Conservation (phyloP, 2,113 vertebrate species). For the Scomber japonicus region DNA sequence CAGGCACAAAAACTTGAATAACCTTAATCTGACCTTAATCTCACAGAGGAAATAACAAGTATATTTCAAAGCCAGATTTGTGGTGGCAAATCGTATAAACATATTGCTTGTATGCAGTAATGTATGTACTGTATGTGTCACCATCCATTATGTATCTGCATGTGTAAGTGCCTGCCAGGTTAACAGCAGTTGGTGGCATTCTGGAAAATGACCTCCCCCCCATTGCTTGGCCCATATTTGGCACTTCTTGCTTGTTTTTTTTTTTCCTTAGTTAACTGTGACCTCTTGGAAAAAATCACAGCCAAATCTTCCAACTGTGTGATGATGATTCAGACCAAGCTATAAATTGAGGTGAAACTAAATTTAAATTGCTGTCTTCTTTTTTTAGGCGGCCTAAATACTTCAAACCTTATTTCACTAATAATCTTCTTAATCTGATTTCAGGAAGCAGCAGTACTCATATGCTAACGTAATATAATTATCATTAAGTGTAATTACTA, state of each 20-base stretch:
- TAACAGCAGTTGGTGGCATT: constrained; percentile 51
- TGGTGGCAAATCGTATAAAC: neutral
- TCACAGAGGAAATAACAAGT: neutral
- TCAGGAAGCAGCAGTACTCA: constrained; percentile 10
- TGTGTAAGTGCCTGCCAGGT: constrained; percentile 32
- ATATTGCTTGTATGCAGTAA: constrained; percentile 10
- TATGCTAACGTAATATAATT: constrained; percentile 12
- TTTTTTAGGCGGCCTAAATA: neutral
- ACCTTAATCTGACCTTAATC: neutral
- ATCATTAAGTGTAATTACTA: constrained; percentile 23
- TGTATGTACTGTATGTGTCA: neutral
- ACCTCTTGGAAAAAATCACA: constrained; percentile 52
- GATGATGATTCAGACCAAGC: constrained; percentile 51
- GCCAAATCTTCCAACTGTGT: constrained; percentile 43
- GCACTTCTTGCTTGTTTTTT: constrained; percentile 36
- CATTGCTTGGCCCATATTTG: constrained; percentile 52
- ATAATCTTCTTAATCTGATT: constrained; percentile 35
- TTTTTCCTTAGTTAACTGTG: constrained; percentile 28
- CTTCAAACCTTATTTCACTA: constrained; percentile 2
- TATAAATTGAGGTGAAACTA: constrained; percentile 20
- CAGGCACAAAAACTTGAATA: neutral
- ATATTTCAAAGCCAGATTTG: neutral
- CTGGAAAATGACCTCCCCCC: constrained; percentile 47
- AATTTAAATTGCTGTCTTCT: constrained; percentile 26
- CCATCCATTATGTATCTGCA: constrained; percentile 13